Percentiles rank a stretch among this genome's conserved stretches.
Conservation (phyloP, 2,113 vertebrate genomes). For the Felis chaus region DNA sequence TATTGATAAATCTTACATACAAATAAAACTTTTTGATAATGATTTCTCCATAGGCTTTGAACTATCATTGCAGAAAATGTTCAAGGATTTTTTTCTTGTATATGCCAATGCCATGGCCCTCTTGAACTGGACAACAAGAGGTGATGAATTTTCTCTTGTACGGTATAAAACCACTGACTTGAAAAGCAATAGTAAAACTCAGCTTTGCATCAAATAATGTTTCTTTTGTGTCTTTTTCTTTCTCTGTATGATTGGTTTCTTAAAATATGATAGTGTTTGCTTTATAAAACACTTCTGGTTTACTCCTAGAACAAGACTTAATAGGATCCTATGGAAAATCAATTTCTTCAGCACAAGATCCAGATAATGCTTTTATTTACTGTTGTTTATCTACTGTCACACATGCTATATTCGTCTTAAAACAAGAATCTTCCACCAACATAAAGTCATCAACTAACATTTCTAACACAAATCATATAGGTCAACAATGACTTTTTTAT, state of each 20-base stretch:
- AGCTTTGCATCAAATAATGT: conserved; percentile 55
- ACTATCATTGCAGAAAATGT: neutral
- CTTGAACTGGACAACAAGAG: neutral
- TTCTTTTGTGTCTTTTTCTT: conserved; percentile 37
- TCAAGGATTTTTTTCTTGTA: neutral
- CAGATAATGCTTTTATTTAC: neutral
- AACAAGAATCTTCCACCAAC: conserved; percentile 26
- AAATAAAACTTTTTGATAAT: conserved; percentile 25
- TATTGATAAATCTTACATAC: neutral
- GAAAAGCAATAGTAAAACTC: conserved; percentile 10
- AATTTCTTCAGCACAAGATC: conserved; percentile 20
- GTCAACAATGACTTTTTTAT: conserved; percentile 18
- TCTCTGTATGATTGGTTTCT: conserved; percentile 60
- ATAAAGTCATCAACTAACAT: conserved; percentile 19
- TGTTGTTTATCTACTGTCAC: neutral
- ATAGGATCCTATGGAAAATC: conserved; percentile 49
- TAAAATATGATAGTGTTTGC: neutral
- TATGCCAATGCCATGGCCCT: neutral
- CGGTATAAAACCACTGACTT: conserved; percentile 48
- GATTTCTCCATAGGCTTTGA: neutral
- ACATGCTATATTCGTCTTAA: neutral
- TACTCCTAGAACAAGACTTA: conserved; percentile 20
- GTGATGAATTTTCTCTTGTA: neutral
- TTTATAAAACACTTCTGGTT: conserved; percentile 42
- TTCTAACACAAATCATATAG: neutral